Conservation (phyloP, 2,888 invertebrate species). For the Cybosia mesomella region DNA sequence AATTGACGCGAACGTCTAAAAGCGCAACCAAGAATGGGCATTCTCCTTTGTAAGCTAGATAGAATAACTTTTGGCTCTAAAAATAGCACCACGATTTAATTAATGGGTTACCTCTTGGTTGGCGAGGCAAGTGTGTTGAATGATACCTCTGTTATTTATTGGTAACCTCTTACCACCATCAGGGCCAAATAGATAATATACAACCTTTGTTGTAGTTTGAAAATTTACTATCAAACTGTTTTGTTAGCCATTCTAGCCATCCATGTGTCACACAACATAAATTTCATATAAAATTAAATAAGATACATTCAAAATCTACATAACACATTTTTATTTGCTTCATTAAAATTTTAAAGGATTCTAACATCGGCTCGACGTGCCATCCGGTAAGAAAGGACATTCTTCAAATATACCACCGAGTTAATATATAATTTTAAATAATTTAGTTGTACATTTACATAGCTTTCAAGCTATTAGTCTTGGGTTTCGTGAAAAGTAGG, state of each 20-base stretch:
- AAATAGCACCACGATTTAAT: too few species aligned
- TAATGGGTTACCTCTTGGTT: too few species aligned
- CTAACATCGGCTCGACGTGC: conserved; percentile 1
- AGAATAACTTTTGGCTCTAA: too few species aligned
- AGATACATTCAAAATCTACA: conserved; percentile 38
- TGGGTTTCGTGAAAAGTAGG: background rate
- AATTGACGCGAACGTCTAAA: too few species aligned
- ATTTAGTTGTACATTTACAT: conserved; percentile 20
- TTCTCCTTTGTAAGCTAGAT: too few species aligned
- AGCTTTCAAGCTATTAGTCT: conserved; percentile 12
- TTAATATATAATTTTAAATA: conserved; percentile 39
- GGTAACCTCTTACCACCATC: too few species aligned
- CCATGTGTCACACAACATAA: conserved; percentile 4
- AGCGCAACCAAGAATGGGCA: too few species aligned
- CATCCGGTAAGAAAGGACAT: conserved; percentile 19
- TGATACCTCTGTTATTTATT: too few species aligned
- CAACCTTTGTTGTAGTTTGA: too few species aligned
- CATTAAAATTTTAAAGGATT: conserved; percentile 43
- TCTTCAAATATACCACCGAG: conserved; percentile 35
- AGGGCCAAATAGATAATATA: too few species aligned
- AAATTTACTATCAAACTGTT: background rate
- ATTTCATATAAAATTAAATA: conserved; percentile 21
- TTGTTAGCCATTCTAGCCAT: background rate
- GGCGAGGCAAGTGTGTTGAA: too few species aligned
- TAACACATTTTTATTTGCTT: conserved; percentile 31